These are phyloP conservation scores for Sinelater perroti DNA, from an alignment of 2,888 invertebrate genomes.

Conservation along the genomic window DNA sequence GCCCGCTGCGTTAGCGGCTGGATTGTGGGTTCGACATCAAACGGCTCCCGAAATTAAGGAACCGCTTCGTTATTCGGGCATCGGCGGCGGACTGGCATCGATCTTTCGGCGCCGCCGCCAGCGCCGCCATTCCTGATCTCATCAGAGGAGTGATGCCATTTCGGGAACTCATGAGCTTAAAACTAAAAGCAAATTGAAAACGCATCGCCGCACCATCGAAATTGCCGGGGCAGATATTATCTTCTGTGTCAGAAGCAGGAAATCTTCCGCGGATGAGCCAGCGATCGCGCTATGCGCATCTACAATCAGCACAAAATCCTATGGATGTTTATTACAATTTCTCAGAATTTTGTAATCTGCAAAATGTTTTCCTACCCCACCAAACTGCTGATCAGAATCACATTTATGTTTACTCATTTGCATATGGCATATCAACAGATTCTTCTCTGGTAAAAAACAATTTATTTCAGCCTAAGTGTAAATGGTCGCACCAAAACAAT, in stretches of 20 bases:
- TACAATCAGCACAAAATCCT: too few species aligned
- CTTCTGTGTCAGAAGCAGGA: slow-evolving; percentile 8
- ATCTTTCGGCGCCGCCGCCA: slow-evolving; percentile 7
- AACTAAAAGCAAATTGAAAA: slow-evolving; percentile 16
- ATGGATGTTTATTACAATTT: too few species aligned
- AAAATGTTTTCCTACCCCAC: too few species aligned
- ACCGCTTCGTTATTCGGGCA: slow-evolving; percentile 27
- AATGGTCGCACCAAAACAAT: too few species aligned
- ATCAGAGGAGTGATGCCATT: slow-evolving; percentile 11
- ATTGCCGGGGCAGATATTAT: slow-evolving; percentile 8
- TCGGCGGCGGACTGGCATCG: slow-evolving; percentile 19
- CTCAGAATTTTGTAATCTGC: too few species aligned
- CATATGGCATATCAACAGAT: too few species aligned
- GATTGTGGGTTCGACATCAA: slow-evolving; percentile 33
- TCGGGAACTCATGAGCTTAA: slow-evolving; percentile 13
- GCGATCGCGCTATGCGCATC: too few species aligned
- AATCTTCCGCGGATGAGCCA: too few species aligned
- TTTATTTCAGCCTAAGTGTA: too few species aligned
- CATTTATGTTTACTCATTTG: too few species aligned
- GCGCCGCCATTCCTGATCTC: neutral
- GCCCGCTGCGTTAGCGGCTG: slow-evolving; percentile 22
- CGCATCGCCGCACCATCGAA: slow-evolving; percentile 9
- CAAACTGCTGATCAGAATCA: too few species aligned
- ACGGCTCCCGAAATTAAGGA: slow-evolving; percentile 32
- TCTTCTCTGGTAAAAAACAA: too few species aligned